Percentiles rank a stretch among this genome's conserved stretches.
phyloP scores from a whole-genome alignment of 92 coral and sea anemone genomes.

The Porites rus region DNA sequence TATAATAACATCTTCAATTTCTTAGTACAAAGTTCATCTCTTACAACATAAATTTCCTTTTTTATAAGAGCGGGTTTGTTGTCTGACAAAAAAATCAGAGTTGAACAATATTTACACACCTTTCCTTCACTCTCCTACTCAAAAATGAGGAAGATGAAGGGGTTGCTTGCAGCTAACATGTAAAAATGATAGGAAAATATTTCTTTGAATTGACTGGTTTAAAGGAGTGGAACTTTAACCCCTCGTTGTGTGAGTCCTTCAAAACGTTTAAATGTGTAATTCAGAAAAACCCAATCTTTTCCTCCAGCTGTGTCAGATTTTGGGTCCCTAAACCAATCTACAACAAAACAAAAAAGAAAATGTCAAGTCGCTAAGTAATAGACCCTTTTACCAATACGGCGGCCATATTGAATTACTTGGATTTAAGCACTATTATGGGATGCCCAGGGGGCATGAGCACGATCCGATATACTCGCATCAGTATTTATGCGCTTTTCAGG shows the following conservation, averaged over 20 bases:
- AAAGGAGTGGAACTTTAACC: conserved; percentile 78
- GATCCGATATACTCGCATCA: too few relatives aligned
- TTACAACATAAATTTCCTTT: too few relatives aligned
- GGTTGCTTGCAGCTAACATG: not conserved
- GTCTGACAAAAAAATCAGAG: too few relatives aligned
- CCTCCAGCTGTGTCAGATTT: conserved; percentile 72
- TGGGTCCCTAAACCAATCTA: conserved; percentile 82
- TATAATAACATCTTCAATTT: too few relatives aligned
- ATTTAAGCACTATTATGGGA: too few relatives aligned
- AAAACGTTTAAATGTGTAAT: conserved; percentile 96
- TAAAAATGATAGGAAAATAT: conserved; percentile 32
- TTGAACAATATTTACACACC: not conserved
- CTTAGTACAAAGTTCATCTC: too few relatives aligned
- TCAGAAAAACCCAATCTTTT: conserved; percentile 99
- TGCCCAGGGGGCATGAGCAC: too few relatives aligned
- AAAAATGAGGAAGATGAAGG: not conserved
- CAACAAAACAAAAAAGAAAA: not conserved
- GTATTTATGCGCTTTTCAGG: too few relatives aligned
- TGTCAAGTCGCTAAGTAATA: not conserved
- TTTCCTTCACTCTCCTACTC: not conserved
- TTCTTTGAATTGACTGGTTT: conserved; percentile 1
- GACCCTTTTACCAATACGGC: too few relatives aligned
- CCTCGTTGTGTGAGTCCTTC: conserved; percentile 99
- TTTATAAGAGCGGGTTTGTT: too few relatives aligned
- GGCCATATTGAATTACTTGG: too few relatives aligned